Evolutionary conservation across 1,140 invertebrate species (phyloP).

Genomic region (Lepidostoma basale): DNA sequence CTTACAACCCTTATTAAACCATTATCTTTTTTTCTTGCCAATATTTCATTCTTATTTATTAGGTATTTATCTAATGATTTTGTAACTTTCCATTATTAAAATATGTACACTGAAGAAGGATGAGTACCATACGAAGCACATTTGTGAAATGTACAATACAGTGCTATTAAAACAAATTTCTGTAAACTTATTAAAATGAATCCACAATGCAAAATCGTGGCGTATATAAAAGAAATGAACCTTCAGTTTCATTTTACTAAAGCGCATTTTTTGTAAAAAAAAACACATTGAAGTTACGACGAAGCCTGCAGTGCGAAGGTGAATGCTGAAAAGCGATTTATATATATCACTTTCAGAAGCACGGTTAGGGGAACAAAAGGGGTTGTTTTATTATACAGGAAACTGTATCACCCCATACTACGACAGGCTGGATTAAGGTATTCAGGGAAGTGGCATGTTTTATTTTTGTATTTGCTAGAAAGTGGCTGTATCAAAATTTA

Average conservation of each 20-base stretch:
- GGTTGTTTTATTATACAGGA: conserved; percentile 7
- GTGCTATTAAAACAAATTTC: not conserved
- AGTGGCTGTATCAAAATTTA: too few species aligned
- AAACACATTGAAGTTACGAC: too few species aligned
- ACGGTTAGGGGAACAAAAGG: not conserved
- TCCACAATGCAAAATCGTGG: not conserved
- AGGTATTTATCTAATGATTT: too few species aligned
- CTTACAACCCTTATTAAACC: too few species aligned
- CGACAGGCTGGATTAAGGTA: too few species aligned
- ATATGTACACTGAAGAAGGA: too few species aligned
- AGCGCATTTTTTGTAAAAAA: not conserved
- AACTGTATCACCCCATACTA: not conserved
- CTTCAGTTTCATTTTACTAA: not conserved
- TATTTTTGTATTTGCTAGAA: too few species aligned
- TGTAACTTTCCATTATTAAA: too few species aligned
- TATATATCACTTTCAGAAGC: conserved; percentile 12
- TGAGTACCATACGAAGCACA: too few species aligned
- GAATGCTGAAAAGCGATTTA: conserved; percentile 6
- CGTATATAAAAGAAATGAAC: not conserved
- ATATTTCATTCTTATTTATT: too few species aligned
- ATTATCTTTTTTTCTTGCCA: too few species aligned
- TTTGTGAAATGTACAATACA: not conserved
- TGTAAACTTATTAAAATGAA: not conserved
- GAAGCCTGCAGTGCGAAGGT: not conserved
- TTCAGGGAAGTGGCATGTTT: too few species aligned